phyloP scores from a whole-genome alignment of 2,888 invertebrate species.

The Hoplodrina blanda region DNA sequence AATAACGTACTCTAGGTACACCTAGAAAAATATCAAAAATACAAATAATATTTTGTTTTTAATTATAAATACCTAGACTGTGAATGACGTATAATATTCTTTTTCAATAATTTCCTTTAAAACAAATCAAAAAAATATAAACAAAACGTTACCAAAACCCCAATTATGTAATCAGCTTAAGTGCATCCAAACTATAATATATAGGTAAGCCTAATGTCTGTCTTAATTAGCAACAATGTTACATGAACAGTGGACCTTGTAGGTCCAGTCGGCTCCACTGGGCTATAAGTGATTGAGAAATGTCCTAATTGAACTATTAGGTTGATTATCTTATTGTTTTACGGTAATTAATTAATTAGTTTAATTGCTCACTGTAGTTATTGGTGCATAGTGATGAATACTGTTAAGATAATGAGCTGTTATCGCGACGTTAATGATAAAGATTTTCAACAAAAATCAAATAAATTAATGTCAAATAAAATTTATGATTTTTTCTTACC shows the following conservation, averaged over 20 bases:
- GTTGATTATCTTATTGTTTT: conserved; percentile 49
- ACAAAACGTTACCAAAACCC: not conserved
- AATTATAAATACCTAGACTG: too few relatives aligned
- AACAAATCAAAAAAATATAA: conserved; percentile 5
- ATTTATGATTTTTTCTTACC: not conserved
- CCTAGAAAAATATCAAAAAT: too few relatives aligned
- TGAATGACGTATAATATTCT: not conserved
- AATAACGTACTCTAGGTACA: too few relatives aligned
- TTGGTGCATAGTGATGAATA: not conserved
- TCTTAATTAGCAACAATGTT: conserved; percentile 53
- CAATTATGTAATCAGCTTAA: conserved; percentile 53
- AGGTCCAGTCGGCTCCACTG: conserved; percentile 39
- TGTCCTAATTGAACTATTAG: conserved; percentile 55
- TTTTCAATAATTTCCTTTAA: not conserved
- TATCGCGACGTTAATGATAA: too few relatives aligned
- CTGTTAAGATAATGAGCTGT: too few relatives aligned
- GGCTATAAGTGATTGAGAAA: conserved; percentile 55
- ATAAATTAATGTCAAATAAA: too few relatives aligned
- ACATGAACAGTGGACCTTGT: conserved; percentile 43
- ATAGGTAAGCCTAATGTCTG: conserved; percentile 33
- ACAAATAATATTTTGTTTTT: too few relatives aligned
- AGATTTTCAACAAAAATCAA: too few relatives aligned
- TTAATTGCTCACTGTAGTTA: not conserved
- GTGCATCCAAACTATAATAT: conserved; percentile 36
- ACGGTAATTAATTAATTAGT: conserved; percentile 8